Conservation (phyloP, 1,140 invertebrate species). For the Pachyrhynchus sulphureomaculatus region DNA sequence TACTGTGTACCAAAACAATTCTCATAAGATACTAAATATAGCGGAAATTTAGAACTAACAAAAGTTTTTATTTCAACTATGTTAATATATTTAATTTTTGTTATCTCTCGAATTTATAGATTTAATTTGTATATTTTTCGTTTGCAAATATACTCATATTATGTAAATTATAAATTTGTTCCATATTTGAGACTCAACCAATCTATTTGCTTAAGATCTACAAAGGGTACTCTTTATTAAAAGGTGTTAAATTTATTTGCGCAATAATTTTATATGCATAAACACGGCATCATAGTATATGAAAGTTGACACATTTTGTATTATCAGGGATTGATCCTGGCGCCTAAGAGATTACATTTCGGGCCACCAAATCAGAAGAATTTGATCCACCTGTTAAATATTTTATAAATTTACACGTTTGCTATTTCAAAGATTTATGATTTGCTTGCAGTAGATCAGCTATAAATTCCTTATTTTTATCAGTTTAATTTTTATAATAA, state of each 20-base stretch:
- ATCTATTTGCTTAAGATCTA: not conserved
- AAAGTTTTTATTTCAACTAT: too few relatives aligned
- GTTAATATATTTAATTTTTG: too few relatives aligned
- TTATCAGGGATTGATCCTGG: not conserved
- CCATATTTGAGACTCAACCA: too few relatives aligned
- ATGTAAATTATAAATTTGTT: too few relatives aligned
- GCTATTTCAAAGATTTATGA: conserved; percentile 5
- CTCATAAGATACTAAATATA: too few relatives aligned
- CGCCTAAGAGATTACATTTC: not conserved
- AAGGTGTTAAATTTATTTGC: conserved; percentile 4
- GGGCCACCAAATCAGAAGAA: conserved; percentile 4
- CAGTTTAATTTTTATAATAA: not conserved
- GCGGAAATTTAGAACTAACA: too few relatives aligned
- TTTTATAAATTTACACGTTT: conserved; percentile 2
- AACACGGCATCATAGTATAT: not conserved
- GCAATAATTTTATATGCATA: not conserved
- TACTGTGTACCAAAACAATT: too few relatives aligned
- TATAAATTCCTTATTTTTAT: not conserved
- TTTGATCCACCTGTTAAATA: conserved; percentile 4
- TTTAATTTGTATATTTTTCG: too few relatives aligned
- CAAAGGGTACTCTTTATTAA: not conserved
- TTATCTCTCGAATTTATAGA: too few relatives aligned
- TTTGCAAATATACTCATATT: too few relatives aligned
- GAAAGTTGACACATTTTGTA: conserved; percentile 2
- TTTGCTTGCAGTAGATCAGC: not conserved